Evolutionary conservation across 2,113 vertebrate genomes (phyloP).

Genomic region (Peucedramus taeniatus): DNA sequence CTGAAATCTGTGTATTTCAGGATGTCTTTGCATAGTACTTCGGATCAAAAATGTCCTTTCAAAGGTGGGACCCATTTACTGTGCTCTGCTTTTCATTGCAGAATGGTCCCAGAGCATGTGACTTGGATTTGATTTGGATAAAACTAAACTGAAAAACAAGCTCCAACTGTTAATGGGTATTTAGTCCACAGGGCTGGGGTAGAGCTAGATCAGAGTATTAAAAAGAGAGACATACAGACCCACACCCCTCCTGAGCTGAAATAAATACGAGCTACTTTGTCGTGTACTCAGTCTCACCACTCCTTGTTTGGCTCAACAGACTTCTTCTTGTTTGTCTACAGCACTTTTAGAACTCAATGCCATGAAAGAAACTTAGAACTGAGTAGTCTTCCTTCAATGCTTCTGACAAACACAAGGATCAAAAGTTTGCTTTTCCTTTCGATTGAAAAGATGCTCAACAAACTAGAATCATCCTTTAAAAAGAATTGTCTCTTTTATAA

Average conservation of each 20-base stretch:
- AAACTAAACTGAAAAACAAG: background rate
- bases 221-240: background rate
- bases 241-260: background rate
- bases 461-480: background rate
- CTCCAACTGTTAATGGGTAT: background rate
- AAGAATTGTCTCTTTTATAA: background rate
- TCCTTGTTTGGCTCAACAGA: background rate
- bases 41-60: background rate
- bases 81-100: background rate
- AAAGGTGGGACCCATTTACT: background rate
- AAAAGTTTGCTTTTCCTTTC: background rate
- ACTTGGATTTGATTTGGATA: background rate
- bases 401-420: background rate
- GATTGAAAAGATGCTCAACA: background rate
- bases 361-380: rapidly evolving
- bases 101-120: background rate
- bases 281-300: background rate
- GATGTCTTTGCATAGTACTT: background rate
- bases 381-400: background rate
- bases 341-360: background rate
- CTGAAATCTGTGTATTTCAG: background rate
- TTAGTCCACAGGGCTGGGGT: background rate
- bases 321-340: background rate
- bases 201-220: background rate
- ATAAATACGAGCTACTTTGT: background rate